phyloP scores from a whole-genome alignment of 2,797 vertebrate genomes.

The Microhierax caerulescens region DNA sequence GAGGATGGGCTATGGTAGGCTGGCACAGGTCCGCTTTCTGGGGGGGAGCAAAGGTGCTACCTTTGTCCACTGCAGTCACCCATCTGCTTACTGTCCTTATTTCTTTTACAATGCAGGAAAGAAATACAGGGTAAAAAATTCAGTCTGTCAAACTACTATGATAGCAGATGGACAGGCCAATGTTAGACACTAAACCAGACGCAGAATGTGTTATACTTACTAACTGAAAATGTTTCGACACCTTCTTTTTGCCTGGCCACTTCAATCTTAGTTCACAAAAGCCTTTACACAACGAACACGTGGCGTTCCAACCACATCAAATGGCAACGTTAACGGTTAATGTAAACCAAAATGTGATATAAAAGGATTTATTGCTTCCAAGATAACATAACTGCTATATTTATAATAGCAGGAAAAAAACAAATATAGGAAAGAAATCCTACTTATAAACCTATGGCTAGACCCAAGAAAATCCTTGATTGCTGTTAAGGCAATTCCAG shows the following conservation, averaged over 20 bases:
- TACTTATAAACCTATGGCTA: neutral
- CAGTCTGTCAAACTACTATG: neutral
- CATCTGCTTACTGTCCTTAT: neutral
- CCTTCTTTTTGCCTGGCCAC: neutral
- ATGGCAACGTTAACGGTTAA: neutral
- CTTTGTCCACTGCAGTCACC: neutral
- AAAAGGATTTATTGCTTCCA: neutral
- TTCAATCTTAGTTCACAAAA: neutral
- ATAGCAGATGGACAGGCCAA: neutral
- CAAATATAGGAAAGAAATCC: neutral
- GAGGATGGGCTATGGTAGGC: accelerated
- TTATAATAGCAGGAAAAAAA: neutral
- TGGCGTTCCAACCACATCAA: neutral
- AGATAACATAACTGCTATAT: neutral
- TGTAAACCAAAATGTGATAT: neutral
- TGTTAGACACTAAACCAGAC: neutral
- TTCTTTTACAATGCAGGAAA: neutral
- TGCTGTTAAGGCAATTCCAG: neutral
- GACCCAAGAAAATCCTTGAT: neutral
- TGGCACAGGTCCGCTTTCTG: neutral
- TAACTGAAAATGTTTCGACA: neutral
- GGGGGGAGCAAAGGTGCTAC: neutral
- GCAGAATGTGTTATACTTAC: neutral
- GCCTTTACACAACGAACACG: neutral
- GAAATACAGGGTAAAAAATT: neutral